phyloP scores from a whole-genome alignment of 1,140 invertebrate genomes.

The Lordiphosa collinella region DNA sequence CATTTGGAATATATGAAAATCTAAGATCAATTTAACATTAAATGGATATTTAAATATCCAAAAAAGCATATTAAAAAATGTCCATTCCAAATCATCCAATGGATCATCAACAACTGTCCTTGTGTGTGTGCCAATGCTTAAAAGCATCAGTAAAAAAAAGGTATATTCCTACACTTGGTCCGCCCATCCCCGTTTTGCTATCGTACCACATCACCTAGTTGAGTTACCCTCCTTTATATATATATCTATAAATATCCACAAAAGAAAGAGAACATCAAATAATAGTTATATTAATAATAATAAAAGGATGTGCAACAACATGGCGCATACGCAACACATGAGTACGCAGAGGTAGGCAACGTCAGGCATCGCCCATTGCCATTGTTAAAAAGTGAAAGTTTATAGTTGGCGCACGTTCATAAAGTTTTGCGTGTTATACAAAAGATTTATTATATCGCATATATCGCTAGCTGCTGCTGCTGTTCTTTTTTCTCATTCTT shows the following conservation, averaged over 20 bases:
- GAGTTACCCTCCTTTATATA: too few relatives aligned
- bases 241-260: background rate
- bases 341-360: constrained; percentile 14
- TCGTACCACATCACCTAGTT: too few relatives aligned
- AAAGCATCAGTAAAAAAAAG: too few relatives aligned
- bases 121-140: too few relatives aligned
- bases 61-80: too few relatives aligned
- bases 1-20: too few relatives aligned
- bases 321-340: constrained; percentile 54
- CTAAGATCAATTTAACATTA: too few relatives aligned
- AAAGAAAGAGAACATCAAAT: constrained; percentile 29
- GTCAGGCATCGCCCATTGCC: constrained; percentile 22
- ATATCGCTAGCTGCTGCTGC: constrained; percentile 57
- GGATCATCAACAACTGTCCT: too few relatives aligned
- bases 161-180: too few relatives aligned
- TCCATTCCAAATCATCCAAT: too few relatives aligned
- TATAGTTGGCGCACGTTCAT: constrained; percentile 71
- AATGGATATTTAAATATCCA: too few relatives aligned
- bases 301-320: constrained; percentile 53
- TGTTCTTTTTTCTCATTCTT: constrained; percentile 34
- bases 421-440: constrained; percentile 72
- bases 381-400: constrained; percentile 66
- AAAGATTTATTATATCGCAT: constrained; percentile 73
- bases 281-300: constrained; percentile 55
- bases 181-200: too few relatives aligned